Evolutionary conservation across 1,140 invertebrate species (phyloP), one percentile per base, ranked within the genome.

Genomic region (Sinonovacula constricta): DNA sequence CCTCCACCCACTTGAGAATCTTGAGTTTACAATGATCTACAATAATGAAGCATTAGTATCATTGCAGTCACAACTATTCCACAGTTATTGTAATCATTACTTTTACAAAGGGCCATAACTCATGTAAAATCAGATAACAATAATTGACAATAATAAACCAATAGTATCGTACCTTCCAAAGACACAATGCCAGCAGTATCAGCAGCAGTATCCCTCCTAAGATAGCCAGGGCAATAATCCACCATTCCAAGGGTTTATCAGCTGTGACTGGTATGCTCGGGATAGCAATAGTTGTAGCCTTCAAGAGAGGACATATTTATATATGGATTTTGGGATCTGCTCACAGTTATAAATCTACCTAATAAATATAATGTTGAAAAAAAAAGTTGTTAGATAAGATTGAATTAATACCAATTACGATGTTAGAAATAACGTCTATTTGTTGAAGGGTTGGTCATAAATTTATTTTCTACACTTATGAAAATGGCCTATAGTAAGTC

Each of bases 101-200:
- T 10, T 45, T 10, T 45, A 10, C 39, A 45, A 45, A 18, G 7
- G 18, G 39, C 18, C 39, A n/a, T n/a, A n/a, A n/a, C n/a, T n/a
- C n/a, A n/a, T n/a, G n/a, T n/a, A n/a, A n/a, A 18, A 45, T 18
- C 7, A 45, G 18, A 45, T 45, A 45, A 45, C 7, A 7, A 45
- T 45, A 45, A 18, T 45, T 45, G 39, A 7, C 39, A n/a, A n/a
- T n/a, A n/a, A n/a, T n/a, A 45, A 10, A 18, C 10, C 18, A 63
- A 63, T 36, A 15, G 28, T 49, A 0, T n/a, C 62, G 65, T 65
- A 80, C 78, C 78, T 80, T 80, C 78, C 78, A 80, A n/a, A 80
- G 45, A 62, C 70, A 59, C 18, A 80, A 34, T 45, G 68, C 78
- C n/a, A 80, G 60, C 10, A 72, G 28, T 15, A 80, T 51, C 1